Conservation (phyloP, 2,888 invertebrate species). For the Aelia acuminata region DNA sequence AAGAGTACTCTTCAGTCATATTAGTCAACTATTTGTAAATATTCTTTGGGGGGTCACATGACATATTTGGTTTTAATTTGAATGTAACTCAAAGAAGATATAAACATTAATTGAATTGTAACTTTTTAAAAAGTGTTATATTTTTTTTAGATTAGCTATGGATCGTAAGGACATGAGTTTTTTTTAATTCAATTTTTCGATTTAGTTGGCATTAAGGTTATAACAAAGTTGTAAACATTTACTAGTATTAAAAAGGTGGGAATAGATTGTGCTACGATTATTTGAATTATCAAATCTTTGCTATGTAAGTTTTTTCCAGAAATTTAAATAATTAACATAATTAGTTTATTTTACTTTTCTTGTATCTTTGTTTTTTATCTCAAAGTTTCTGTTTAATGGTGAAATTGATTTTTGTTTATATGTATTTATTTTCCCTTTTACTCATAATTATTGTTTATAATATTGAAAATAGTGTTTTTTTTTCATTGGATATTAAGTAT, state of each 20-base stretch:
- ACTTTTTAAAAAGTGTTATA: not conserved
- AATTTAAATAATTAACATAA: not conserved
- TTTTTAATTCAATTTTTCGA: not conserved
- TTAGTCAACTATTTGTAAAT: slow-evolving; percentile 51
- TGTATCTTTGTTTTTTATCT: not conserved
- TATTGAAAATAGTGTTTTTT: not conserved
- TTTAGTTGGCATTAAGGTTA: slow-evolving; percentile 42
- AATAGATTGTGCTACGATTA: slow-evolving; percentile 54
- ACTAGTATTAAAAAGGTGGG: slow-evolving; percentile 56
- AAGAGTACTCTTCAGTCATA: slow-evolving; percentile 16
- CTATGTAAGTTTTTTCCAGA: slow-evolving; percentile 40
- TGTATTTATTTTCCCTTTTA: not conserved
- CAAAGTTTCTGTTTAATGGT: not conserved
- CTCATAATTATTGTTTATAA: not conserved
- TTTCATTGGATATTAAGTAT: not conserved
- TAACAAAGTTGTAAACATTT: slow-evolving; percentile 24
- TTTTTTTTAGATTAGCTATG: not conserved
- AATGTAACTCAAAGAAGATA: not conserved
- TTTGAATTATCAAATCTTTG: not conserved
- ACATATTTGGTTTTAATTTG: not conserved
- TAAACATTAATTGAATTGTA: not conserved
- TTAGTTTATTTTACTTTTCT: not conserved
- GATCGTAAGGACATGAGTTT: not conserved
- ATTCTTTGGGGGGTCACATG: slow-evolving; percentile 31
- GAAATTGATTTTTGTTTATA: slow-evolving; percentile 1